Evolutionary conservation across 2,888 invertebrate genomes (phyloP).

Genomic region (Petrophora chlorosata): DNA sequence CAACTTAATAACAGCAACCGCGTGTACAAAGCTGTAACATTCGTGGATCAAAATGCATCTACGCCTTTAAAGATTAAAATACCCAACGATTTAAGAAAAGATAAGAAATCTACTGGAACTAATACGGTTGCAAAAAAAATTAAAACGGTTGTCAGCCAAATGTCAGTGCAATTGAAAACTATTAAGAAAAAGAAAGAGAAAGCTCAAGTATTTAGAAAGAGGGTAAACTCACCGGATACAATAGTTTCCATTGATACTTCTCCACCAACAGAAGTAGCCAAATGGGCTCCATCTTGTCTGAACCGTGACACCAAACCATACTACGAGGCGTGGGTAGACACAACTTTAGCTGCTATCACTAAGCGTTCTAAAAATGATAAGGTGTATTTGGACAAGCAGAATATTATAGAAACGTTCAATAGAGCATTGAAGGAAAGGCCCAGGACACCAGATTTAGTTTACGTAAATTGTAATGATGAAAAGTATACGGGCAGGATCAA

Average conservation of each 20-base stretch:
- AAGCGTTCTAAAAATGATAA: conserved; percentile 49
- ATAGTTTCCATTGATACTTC: conserved; percentile 29
- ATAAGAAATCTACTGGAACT: background rate
- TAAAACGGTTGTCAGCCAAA: conserved; percentile 7
- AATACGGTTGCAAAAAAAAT: conserved; percentile 6
- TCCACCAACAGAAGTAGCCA: conserved; percentile 62
- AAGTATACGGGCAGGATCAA: conserved; percentile 62
- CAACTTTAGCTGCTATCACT: conserved; percentile 56
- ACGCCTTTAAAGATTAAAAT: conserved; percentile 53
- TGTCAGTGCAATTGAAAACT: conserved; percentile 6
- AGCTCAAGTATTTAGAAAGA: conserved; percentile 2
- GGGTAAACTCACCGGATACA: conserved; percentile 14
- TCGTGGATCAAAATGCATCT: conserved; percentile 47
- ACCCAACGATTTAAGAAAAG: conserved; percentile 30
- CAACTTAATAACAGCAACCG: conserved; percentile 23
- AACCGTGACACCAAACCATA: conserved; percentile 61
- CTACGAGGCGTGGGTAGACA: conserved; percentile 73
- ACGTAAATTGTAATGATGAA: conserved; percentile 54
- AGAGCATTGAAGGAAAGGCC: conserved; percentile 41
- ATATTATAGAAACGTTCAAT: conserved; percentile 42
- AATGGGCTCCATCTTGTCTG: conserved; percentile 59
- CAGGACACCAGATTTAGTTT: conserved; percentile 47
- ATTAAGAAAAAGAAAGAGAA: conserved; percentile 14
- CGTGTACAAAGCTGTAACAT: conserved; percentile 59
- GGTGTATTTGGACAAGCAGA: conserved; percentile 40